Conservation (phyloP, 1,140 invertebrate genomes). For the Megalonaias nervosa region DNA sequence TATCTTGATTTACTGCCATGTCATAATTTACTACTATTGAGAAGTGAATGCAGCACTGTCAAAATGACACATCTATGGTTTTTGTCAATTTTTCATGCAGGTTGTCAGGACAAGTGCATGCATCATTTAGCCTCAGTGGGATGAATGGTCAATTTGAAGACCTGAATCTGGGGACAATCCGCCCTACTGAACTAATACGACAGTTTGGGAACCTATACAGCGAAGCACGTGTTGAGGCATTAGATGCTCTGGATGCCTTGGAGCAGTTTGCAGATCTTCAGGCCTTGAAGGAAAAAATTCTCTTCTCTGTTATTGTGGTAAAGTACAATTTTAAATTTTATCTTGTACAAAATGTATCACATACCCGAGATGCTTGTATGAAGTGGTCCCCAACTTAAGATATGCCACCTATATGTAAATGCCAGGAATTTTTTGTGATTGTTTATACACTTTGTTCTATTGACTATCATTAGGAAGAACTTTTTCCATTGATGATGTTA, state of each 20-base stretch:
- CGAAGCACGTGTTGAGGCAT: slow-evolving; percentile 81
- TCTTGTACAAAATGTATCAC: not conserved
- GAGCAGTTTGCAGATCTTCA: slow-evolving; percentile 84
- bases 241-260: slow-evolving; percentile 86
- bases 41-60: too few species aligned
- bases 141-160: slow-evolving; percentile 65
- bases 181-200: slow-evolving; percentile 77
- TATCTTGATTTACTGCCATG: too few species aligned
- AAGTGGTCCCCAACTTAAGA: not conserved
- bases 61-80: too few species aligned
- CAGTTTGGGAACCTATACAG: slow-evolving; percentile 88
- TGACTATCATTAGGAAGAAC: too few species aligned
- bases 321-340: slow-evolving; percentile 72
- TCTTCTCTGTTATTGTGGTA: slow-evolving; percentile 96
- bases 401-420: too few species aligned
- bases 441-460: too few species aligned
- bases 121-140: slow-evolving; percentile 45
- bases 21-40: too few species aligned
- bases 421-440: too few species aligned
- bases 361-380: not conserved
- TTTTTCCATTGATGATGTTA: too few species aligned
- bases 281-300: slow-evolving; percentile 92
- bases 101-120: slow-evolving; percentile 68
- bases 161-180: slow-evolving; percentile 64
- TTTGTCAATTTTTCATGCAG: slow-evolving; percentile 42